Percentiles rank a stretch among this genome's conserved stretches.
Evolutionary conservation across 2,888 invertebrate species (phyloP).

Genomic region (Chironomus riparius): DNA sequence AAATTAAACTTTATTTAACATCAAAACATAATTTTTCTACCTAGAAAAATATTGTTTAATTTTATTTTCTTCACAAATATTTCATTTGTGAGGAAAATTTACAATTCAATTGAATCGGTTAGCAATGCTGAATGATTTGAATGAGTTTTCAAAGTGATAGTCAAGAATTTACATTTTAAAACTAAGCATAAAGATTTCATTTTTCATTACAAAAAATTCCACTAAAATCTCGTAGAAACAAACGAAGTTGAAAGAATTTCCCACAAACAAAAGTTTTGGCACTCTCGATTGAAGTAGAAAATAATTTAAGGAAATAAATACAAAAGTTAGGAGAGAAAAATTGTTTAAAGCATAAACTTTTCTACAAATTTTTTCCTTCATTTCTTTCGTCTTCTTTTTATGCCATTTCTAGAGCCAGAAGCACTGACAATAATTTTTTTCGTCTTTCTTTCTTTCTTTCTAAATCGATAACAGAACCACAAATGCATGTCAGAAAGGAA

Average conservation of each 20-base stretch:
- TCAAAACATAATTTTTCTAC: no score
- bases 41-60: no score
- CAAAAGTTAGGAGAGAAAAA: neutral
- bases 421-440: neutral
- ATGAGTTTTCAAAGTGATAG: no score
- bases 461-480: constrained; percentile 23
- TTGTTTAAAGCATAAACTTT: neutral
- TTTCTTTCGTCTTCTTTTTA: neutral
- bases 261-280: constrained; percentile 22
- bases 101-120: neutral
- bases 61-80: no score
- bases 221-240: neutral
- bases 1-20: no score
- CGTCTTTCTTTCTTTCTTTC: no score
- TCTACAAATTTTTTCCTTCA: neutral
- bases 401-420: neutral
- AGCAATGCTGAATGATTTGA: neutral
- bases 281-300: constrained; percentile 16
- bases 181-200: no score
- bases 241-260: neutral
- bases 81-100: neutral
- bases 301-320: constrained; percentile 11
- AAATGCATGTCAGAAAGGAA: constrained; percentile 26
- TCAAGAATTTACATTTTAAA: no score
- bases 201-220: no score